phyloP scores from a whole-genome alignment of 2,888 invertebrate species.

The Dicycla oo region DNA sequence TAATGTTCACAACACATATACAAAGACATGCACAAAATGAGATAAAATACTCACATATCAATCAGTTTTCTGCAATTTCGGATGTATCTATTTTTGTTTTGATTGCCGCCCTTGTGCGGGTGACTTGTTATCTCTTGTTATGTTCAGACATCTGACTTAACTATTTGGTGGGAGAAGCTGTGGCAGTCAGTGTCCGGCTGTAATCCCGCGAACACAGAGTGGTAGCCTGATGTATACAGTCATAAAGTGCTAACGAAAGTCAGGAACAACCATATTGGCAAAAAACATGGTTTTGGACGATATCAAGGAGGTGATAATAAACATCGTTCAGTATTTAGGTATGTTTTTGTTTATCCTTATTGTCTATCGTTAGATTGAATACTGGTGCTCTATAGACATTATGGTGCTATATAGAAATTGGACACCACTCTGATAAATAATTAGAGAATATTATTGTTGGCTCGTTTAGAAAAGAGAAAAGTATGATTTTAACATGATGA shows the following conservation, averaged over 20 bases:
- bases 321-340: constrained; percentile 19
- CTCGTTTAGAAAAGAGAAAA: background rate
- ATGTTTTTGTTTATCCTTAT: constrained; percentile 33
- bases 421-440: background rate
- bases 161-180: background rate
- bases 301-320: constrained; percentile 1
- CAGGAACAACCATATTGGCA: too few relatives aligned
- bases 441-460: background rate
- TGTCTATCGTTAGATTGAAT: background rate
- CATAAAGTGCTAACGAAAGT: background rate
- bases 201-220: constrained; percentile 11
- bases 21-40: background rate
- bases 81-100: constrained; percentile 12
- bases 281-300: constrained; percentile 8
- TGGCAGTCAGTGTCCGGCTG: constrained; percentile 7
- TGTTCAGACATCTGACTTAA: constrained; percentile 3
- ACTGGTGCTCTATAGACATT: background rate
- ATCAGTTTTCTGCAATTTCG: background rate
- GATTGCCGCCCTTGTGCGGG: constrained; percentile 1
- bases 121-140: constrained; percentile 23
- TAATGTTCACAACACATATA: background rate
- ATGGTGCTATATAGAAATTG: too few relatives aligned
- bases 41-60: background rate
- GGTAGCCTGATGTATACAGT: background rate
- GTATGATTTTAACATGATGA: too few relatives aligned